phyloP scores from a whole-genome alignment of 2,797 vertebrate genomes.

The Chelon auratus region DNA sequence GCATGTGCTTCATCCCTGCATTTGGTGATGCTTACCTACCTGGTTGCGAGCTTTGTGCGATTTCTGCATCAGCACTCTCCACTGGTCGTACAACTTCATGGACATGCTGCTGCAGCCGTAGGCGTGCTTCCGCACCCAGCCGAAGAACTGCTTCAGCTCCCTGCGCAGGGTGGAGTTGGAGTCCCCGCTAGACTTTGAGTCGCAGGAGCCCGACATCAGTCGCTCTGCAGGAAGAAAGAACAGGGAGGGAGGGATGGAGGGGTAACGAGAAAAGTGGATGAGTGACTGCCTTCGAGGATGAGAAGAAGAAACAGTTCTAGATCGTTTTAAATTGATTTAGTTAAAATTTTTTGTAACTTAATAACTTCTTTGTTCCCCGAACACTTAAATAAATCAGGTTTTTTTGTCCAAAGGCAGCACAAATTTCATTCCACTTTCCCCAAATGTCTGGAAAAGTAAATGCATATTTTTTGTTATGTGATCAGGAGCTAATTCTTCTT shows the following conservation, averaged over 20 bases:
- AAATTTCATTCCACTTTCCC: neutral
- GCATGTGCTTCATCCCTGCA: constrained; percentile 28
- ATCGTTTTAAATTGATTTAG: too few relatives aligned
- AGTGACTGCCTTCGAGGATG: neutral
- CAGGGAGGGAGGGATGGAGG: neutral
- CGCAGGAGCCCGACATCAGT: constrained; percentile 83
- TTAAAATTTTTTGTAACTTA: too few relatives aligned
- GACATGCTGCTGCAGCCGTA: constrained; percentile 96
- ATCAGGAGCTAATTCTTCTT: neutral
- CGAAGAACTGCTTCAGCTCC: constrained; percentile 99
- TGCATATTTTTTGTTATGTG: neutral
- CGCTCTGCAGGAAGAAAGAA: constrained; percentile 80
- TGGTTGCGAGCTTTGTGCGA: constrained; percentile 98
- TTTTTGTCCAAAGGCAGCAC: neutral
- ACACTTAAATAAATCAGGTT: neutral
- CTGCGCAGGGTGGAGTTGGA: constrained; percentile 95
- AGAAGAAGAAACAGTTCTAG: neutral
- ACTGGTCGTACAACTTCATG: constrained; percentile 99
- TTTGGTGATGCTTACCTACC: constrained; percentile 88
- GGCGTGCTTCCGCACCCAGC: constrained; percentile 96
- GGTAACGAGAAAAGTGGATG: neutral
- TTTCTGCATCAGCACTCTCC: constrained; percentile 98
- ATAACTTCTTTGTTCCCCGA: too few relatives aligned
- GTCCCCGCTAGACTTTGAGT: constrained; percentile 88
- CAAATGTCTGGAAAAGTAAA: neutral